Evolutionary conservation across 2,888 invertebrate genomes (phyloP).

Genomic region (Tachina grossa): DNA sequence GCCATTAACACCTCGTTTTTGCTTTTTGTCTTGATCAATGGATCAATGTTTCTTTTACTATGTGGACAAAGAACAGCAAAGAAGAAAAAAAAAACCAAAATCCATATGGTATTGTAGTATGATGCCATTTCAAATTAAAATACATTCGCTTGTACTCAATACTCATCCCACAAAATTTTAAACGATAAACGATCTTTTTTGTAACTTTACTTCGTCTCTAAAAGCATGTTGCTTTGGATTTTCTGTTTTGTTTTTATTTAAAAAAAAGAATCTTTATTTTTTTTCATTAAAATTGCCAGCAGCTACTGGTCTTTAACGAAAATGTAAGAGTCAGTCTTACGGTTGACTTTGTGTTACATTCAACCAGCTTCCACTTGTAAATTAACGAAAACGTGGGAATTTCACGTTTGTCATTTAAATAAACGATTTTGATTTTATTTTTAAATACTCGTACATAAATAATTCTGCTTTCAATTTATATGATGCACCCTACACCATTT

Average conservation of each 20-base stretch:
- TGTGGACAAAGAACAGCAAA: constrained; percentile 1
- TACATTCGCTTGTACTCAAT: constrained; percentile 65
- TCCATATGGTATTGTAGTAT: constrained; percentile 63
- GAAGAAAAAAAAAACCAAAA: constrained; percentile 7
- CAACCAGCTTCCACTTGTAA: constrained; percentile 69
- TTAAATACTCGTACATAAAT: constrained; percentile 20
- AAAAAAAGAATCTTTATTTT: constrained; percentile 22
- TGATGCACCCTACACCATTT: constrained; percentile 21
- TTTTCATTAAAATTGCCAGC: constrained; percentile 44
- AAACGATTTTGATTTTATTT: constrained; percentile 26
- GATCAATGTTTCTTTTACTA: constrained; percentile 60
- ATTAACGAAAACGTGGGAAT: constrained; percentile 71
- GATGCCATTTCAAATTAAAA: constrained; percentile 71
- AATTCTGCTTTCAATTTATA: constrained; percentile 23
- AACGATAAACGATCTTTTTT: constrained; percentile 68
- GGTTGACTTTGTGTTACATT: constrained; percentile 56
- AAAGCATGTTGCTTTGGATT: constrained; percentile 43
- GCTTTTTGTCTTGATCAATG: constrained; percentile 69
- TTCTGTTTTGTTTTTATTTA: constrained; percentile 17
- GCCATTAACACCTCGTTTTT: constrained; percentile 70
- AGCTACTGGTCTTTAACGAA: constrained; percentile 70
- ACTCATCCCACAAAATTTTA: constrained; percentile 69
- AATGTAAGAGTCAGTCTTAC: constrained; percentile 48
- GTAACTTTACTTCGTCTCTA: constrained; percentile 12
- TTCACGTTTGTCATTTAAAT: constrained; percentile 63